Percentiles rank a stretch among this genome's conserved stretches.
These are phyloP conservation scores for Cepaea hortensis DNA, from an alignment of 2,888 invertebrate genomes.

Conservation along the genomic window DNA sequence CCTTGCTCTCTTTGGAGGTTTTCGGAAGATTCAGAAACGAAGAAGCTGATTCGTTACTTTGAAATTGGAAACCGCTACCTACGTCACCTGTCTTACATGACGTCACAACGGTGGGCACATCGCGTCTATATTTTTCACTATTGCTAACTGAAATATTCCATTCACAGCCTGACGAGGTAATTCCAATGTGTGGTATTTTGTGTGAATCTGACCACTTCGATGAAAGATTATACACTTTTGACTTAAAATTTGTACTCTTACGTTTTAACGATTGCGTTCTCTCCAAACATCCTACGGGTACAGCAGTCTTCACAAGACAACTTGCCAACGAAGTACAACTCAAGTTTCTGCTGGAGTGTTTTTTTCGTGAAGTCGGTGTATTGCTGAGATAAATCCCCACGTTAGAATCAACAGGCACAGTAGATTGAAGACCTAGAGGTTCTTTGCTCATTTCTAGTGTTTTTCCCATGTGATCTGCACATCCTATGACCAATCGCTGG, in stretches of 20 bases:
- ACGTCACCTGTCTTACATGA: neutral
- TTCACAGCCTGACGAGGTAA: neutral
- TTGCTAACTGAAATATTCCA: neutral
- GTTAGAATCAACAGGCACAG: neutral
- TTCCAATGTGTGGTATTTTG: neutral
- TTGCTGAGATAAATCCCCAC: neutral
- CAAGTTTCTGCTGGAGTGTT: neutral
- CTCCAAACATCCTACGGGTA: neutral
- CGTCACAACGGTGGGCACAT: neutral
- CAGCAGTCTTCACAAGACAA: neutral
- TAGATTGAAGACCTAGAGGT: neutral
- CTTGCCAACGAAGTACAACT: neutral
- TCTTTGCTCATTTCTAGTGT: slow-evolving; percentile 22
- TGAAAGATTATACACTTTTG: neutral
- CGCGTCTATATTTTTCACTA: neutral
- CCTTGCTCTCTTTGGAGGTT: too few species aligned
- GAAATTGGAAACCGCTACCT: too few species aligned
- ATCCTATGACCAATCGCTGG: slow-evolving; percentile 11
- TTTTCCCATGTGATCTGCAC: slow-evolving; percentile 7
- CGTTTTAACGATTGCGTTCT: neutral
- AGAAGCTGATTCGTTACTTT: too few species aligned
- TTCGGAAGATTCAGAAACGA: too few species aligned
- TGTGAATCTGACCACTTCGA: neutral
- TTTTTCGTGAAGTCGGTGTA: neutral
- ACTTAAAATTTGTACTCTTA: neutral